These are phyloP conservation scores for Xylota segnis DNA, from an alignment of 2,888 invertebrate species.

Conservation along the genomic window DNA sequence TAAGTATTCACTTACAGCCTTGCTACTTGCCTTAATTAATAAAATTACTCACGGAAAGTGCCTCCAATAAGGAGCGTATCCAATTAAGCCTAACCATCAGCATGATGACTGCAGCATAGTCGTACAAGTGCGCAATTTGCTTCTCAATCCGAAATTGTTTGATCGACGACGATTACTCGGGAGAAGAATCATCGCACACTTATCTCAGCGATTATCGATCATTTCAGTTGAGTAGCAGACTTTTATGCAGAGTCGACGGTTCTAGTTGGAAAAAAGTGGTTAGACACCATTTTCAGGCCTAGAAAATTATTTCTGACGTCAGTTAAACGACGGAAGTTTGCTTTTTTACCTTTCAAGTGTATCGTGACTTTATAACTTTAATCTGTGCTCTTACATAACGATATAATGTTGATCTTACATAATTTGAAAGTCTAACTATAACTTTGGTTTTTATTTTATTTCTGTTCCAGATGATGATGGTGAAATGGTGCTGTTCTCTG, in stretches of 20 bases:
- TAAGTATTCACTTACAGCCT: constrained; percentile 26
- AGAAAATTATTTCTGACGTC: constrained; percentile 27
- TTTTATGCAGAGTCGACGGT: constrained; percentile 30
- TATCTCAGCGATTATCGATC: constrained; percentile 60
- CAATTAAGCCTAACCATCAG: constrained; percentile 45
- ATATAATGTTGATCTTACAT: not conserved
- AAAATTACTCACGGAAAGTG: constrained; percentile 30
- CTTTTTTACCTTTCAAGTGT: constrained; percentile 10
- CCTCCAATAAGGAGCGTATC: constrained; percentile 38
- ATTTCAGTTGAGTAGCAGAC: constrained; percentile 35
- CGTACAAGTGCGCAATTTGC: constrained; percentile 43
- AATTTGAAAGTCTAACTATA: not conserved
- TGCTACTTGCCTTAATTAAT: constrained; percentile 36
- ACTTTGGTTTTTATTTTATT: not conserved
- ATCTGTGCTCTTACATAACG: not conserved
- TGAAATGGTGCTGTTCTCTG: constrained; percentile 42
- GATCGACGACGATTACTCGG: constrained; percentile 50
- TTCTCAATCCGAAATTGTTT: constrained; percentile 44
- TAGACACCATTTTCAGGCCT: constrained; percentile 6
- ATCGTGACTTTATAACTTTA: constrained; percentile 6
- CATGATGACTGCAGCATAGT: constrained; percentile 22
- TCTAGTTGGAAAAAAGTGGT: constrained; percentile 9
- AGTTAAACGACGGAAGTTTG: constrained; percentile 50
- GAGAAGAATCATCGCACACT: constrained; percentile 50
- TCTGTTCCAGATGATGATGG: constrained; percentile 39